Evolutionary conservation across 2,797 vertebrate species (phyloP), one percentile per base, ranked within the genome.

Genomic region (Avahi laniger): DNA sequence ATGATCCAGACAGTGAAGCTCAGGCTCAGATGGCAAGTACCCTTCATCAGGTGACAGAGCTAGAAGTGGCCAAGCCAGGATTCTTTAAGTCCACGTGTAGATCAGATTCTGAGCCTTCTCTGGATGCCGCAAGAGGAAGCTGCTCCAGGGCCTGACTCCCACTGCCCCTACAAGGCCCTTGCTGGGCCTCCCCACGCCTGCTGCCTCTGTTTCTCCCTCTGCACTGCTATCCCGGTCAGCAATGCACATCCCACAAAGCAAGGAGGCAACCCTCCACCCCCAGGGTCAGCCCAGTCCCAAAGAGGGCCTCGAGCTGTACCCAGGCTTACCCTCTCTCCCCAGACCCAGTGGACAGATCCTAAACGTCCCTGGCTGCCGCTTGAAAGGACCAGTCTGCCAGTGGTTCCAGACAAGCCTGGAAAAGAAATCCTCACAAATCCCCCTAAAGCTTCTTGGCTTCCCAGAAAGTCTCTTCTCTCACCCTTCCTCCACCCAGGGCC

Each of bases 151-250:
- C 57, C 65, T 57, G 41, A 38, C 43, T 4, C 30, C 28, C 30
- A 15, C 1, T 0, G 0, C 9, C 48, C 20, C n/a, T 78, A 1
- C 50, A 18, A 76, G 65, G 17, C 43, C 52, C 17, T 38, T 35
- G 0, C n/a, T 48, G 79, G 43, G 67, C 88, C 38, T 67, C 12
- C 24, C 17, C 10, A 17, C 0, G 2, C 1, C 7, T 50, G 41
- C 28, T 15, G 4, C 15, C 35, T 73, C 59, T 22, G 1, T 41
- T 48, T 69, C 54, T 83, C 38, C 70, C 46, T 81, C 54, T 57
- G 54, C 54, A 24, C 24, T 10, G 46, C 33, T 30, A 24, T 18
- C 70, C 30, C 30, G 15, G 73, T 61, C 54, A 50, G 26, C 15
- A 30, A 38, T 0, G 4, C 15, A n/a, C 57, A 81, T 78, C 59